phyloP scores from a whole-genome alignment of 1,140 invertebrate species.

The Pogonomyrmex californicus region DNA sequence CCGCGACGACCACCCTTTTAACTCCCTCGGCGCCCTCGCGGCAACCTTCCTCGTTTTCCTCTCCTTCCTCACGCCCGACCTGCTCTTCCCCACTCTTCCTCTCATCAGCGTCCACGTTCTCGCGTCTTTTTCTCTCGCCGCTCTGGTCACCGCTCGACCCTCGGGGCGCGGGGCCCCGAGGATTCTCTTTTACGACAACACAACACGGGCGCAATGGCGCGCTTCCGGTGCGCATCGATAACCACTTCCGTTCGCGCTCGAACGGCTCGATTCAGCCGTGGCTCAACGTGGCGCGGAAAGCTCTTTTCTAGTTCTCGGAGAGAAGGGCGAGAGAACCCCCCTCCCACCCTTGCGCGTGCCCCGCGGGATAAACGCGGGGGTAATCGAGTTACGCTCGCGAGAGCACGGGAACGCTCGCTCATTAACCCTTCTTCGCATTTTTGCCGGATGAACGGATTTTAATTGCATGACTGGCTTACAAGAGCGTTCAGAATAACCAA shows the following conservation, averaged over 20 bases:
- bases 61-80: not conserved
- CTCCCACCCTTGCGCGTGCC: not conserved
- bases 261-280: slow-evolving; percentile 32
- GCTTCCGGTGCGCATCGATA: slow-evolving; percentile 75
- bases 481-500: slow-evolving; percentile 28
- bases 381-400: slow-evolving; percentile 52
- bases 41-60: not conserved
- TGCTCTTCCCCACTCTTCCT: slow-evolving; percentile 25
- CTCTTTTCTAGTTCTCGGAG: not conserved
- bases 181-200: slow-evolving; percentile 58
- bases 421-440: slow-evolving; percentile 40
- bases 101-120: not conserved
- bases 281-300: slow-evolving; percentile 34
- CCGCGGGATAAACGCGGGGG: slow-evolving; percentile 20
- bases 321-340: not conserved
- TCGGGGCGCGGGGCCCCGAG: not conserved
- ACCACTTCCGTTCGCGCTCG: slow-evolving; percentile 74
- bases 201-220: slow-evolving; percentile 10
- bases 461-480: slow-evolving; percentile 54
- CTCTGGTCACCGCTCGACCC: slow-evolving; percentile 42
- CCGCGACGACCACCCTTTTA: slow-evolving; percentile 28
- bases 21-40: not conserved
- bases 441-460: slow-evolving; percentile 58
- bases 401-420: slow-evolving; percentile 9
- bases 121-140: slow-evolving; percentile 19